Evolutionary conservation across 2,797 vertebrate genomes (phyloP).

Genomic region (Esox masquinongy): DNA sequence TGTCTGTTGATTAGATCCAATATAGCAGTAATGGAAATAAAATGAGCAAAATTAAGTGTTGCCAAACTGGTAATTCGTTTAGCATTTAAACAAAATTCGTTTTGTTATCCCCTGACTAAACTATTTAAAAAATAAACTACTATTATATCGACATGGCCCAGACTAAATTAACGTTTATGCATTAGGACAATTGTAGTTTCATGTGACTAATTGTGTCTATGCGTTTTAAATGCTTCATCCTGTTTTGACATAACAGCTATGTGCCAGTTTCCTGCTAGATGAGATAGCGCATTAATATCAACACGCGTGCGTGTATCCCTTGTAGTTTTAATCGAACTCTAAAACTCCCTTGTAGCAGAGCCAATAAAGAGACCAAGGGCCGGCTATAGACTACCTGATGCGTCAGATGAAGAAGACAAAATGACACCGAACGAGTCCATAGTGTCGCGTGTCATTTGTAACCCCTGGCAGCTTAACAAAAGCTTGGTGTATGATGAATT

Average conservation of each 20-base stretch:
- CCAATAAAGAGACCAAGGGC: neutral
- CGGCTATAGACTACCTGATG: neutral
- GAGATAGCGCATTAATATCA: neutral
- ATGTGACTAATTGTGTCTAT: neutral
- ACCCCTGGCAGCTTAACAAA: neutral
- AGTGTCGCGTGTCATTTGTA: neutral
- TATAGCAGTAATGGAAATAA: neutral
- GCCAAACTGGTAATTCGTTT: constrained; percentile 52
- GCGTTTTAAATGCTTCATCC: neutral
- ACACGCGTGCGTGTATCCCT: neutral
- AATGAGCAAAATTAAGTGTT: constrained; percentile 37
- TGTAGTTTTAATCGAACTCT: no score
- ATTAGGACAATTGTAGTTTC: neutral
- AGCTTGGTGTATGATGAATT: neutral
- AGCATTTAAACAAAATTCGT: constrained; percentile 39
- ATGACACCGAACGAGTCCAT: neutral
- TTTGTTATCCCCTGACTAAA: constrained; percentile 22
- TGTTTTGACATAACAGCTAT: neutral
- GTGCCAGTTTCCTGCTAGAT: neutral
- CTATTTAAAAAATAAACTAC: constrained; percentile 44
- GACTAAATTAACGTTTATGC: neutral
- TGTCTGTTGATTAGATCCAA: neutral
- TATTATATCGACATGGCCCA: constrained; percentile 8
- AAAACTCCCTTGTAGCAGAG: neutral
- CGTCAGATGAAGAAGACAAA: neutral